Conservation (phyloP, 1,140 invertebrate genomes). For the Drosophila tristis region DNA sequence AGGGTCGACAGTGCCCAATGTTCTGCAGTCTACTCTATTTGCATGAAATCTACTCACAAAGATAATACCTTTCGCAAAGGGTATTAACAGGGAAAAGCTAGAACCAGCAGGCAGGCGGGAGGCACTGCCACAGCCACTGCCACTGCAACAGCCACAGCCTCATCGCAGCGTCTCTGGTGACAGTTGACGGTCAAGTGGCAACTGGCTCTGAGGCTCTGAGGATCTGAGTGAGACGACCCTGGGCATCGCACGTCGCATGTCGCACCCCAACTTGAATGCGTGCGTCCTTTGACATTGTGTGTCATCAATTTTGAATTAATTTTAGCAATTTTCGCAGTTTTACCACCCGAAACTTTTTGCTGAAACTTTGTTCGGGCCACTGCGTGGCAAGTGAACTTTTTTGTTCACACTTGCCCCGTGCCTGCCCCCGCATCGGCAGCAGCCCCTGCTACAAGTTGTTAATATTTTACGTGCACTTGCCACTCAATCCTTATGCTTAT, state of each 20-base stretch:
- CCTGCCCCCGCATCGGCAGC: too few species aligned
- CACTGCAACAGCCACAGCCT: conserved; percentile 20
- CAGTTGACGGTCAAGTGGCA: conserved; percentile 77
- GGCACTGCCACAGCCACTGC: conserved; percentile 15
- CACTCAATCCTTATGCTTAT: conserved; percentile 49
- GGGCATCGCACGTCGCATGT: conserved; percentile 25
- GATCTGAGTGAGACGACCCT: conserved; percentile 13
- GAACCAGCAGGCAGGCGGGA: conserved; percentile 36
- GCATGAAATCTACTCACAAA: too few species aligned
- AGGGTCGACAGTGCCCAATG: too few species aligned
- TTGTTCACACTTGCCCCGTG: conserved; percentile 34
- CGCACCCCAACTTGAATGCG: conserved; percentile 30
- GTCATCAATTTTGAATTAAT: conserved; percentile 79
- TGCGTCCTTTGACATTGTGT: conserved; percentile 72
- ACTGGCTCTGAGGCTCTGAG: conserved; percentile 38
- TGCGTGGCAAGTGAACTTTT: conserved; percentile 40
- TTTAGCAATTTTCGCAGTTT: conserved; percentile 70
- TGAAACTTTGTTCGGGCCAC: conserved; percentile 30
- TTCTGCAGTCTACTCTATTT: too few species aligned
- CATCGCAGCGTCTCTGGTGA: conserved; percentile 57
- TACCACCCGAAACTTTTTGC: conserved; percentile 49
- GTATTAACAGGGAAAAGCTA: conserved; percentile 11
- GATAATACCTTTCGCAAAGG: too few species aligned
- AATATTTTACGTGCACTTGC: conserved; percentile 75
- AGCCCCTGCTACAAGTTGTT: conserved; percentile 34